Evolutionary conservation across 1,140 invertebrate genomes (phyloP), one percentile per base, ranked within the genome.

Genomic region (Vanessa atalanta): DNA sequence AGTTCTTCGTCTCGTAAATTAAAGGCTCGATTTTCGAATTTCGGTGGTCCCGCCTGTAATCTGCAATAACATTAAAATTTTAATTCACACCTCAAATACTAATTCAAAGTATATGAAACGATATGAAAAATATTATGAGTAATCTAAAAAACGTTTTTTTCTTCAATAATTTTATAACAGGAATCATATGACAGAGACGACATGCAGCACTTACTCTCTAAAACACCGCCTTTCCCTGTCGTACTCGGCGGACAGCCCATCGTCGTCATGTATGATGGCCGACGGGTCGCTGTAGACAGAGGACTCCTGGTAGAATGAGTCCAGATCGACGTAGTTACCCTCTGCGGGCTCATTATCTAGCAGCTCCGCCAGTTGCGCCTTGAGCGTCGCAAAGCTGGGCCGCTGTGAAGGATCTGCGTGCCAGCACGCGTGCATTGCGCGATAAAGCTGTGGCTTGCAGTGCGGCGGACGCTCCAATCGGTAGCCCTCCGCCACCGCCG

Each of bases 341-440:
- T 94, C 95, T 23, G 95, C 94, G 47, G 96, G 95, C 66, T 95
- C 94, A 75, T 96, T 95, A 75, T 96, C 95, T 50, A 96, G 89
- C 0, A 96, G 88, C 69, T 95, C 94, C 12, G 95, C 95, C 37
- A 97, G 94, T 79, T 96, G 95, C 37, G 94, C 91, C 75, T 96
- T 95, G 1, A 97, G 93, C 8, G 95, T 93, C 1, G 95, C 94
- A 83, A 97, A 97, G 76, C 95, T 94, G 0, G 96, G 96, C 73
- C 96, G 91, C 79, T 96, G 94, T n/a, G 94, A 93, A 0, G 96
- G 95, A 83, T 97, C 96, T 14, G 95, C 94, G 78, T 95, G 94
- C 96, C 96, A 97, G 88, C 96, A 97, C 55, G 95, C 93, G 48
- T 95, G 94, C 94, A 97, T 96, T 60, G 97, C 94, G 77, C 95